Conservation (phyloP, 2,888 invertebrate genomes). For the Arctia plantaginis region DNA sequence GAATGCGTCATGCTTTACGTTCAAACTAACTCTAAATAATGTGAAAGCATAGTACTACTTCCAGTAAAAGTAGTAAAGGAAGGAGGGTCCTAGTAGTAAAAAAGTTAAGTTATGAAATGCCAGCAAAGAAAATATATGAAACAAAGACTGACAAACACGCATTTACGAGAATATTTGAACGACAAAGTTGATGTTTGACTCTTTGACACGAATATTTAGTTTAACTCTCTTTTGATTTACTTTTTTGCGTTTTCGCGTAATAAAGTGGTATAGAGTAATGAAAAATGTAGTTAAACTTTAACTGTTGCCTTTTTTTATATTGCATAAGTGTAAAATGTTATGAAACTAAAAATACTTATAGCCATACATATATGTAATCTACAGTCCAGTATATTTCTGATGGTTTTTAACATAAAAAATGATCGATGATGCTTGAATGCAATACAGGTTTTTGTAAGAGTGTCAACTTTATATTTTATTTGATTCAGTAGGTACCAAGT, state of each 20-base stretch:
- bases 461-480: too few species aligned
- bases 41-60: background rate
- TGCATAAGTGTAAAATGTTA: too few species aligned
- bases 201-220: background rate
- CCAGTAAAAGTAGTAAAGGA: constrained; percentile 1
- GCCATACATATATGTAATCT: too few species aligned
- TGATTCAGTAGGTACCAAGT: too few species aligned
- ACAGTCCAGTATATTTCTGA: too few species aligned
- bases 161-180: constrained; percentile 11
- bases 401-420: too few species aligned
- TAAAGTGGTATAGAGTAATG: background rate
- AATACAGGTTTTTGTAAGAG: too few species aligned
- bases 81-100: background rate
- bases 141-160: background rate
- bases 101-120: background rate
- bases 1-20: background rate
- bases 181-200: background rate
- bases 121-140: background rate
- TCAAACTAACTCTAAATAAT: background rate
- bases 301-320: background rate
- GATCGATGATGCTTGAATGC: too few species aligned
- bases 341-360: too few species aligned
- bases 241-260: background rate
- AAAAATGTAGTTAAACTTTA: background rate
- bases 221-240: background rate